phyloP scores from a whole-genome alignment of 2,888 invertebrate species.

The Hypomecis atomaria region DNA sequence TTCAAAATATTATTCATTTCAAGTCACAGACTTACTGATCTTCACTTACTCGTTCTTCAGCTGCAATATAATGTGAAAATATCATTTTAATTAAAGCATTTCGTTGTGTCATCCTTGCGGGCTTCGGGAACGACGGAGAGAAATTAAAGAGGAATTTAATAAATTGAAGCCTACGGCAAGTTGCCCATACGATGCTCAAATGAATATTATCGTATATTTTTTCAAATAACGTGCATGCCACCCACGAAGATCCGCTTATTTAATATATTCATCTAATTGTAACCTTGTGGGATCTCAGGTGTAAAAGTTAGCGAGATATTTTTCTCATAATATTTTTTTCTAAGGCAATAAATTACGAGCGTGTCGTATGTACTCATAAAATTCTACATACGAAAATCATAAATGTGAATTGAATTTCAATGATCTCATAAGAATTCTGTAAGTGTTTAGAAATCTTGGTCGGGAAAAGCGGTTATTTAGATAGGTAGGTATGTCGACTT shows the following conservation, averaged over 20 bases:
- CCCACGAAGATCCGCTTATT: conserved; percentile 7
- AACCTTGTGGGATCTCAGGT: conserved; percentile 11
- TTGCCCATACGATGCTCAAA: conserved; percentile 10
- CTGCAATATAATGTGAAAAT: background rate
- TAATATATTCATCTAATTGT: conserved; percentile 21
- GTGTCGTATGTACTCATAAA: conserved; percentile 6
- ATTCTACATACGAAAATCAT: conserved; percentile 33
- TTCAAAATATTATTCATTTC: background rate
- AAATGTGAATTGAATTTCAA: conserved; percentile 39
- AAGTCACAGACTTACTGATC: background rate
- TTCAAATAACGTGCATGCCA: conserved; percentile 15
- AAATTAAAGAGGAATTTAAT: conserved; percentile 36
- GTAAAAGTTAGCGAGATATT: conserved; percentile 15
- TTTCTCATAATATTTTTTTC: background rate
- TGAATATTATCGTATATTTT: conserved; percentile 23
- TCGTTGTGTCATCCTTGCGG: conserved; percentile 12
- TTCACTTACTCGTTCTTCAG: background rate
- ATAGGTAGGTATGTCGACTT: conserved; percentile 18
- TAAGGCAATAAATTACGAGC: conserved; percentile 22
- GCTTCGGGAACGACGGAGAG: conserved; percentile 23
- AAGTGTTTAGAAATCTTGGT: conserved; percentile 25
- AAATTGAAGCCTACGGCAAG: conserved; percentile 29
- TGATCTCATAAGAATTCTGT: conserved; percentile 30
- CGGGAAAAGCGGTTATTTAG: conserved; percentile 34
- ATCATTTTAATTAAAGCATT: conserved; percentile 9